phyloP scores from a whole-genome alignment of 2,888 invertebrate species.

The Agapetus fuscipes region DNA sequence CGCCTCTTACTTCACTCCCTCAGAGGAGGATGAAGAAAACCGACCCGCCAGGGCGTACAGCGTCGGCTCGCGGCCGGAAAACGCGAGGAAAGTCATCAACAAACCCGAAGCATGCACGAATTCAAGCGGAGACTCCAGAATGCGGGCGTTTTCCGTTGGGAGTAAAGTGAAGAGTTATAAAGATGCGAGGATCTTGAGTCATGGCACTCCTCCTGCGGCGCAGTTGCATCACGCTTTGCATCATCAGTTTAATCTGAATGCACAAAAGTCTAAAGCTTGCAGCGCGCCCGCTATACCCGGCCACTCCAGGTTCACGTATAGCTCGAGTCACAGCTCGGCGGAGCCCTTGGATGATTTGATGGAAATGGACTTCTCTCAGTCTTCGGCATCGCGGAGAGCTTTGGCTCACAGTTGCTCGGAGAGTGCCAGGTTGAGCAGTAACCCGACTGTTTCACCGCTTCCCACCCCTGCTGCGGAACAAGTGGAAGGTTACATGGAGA shows the following conservation, averaged over 20 bases:
- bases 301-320: slow-evolving; percentile 31
- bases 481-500: slow-evolving; percentile 48
- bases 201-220: slow-evolving; percentile 25
- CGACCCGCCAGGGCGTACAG: slow-evolving; percentile 74
- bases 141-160: slow-evolving; percentile 70
- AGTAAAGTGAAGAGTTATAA: slow-evolving; percentile 46
- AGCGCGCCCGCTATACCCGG: slow-evolving; percentile 20
- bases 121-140: slow-evolving; percentile 44
- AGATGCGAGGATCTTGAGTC: slow-evolving; percentile 25
- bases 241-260: too few species aligned
- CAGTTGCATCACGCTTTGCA: slow-evolving; percentile 21
- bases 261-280: too few species aligned
- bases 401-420: slow-evolving; percentile 26
- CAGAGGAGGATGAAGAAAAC: slow-evolving; percentile 50
- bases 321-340: slow-evolving; percentile 41
- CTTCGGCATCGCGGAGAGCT: slow-evolving; percentile 6
- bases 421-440: slow-evolving; percentile 24
- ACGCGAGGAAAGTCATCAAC: slow-evolving; percentile 44
- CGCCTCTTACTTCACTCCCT: slow-evolving; percentile 56
- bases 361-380: slow-evolving; percentile 59
- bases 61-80: slow-evolving; percentile 71
- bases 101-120: slow-evolving; percentile 27
- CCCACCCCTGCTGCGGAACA: slow-evolving; percentile 19
- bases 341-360: slow-evolving; percentile 69
- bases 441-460: too few species aligned